Evolutionary conservation across 1,140 invertebrate species (phyloP).

Genomic region (Venturia canescens): DNA sequence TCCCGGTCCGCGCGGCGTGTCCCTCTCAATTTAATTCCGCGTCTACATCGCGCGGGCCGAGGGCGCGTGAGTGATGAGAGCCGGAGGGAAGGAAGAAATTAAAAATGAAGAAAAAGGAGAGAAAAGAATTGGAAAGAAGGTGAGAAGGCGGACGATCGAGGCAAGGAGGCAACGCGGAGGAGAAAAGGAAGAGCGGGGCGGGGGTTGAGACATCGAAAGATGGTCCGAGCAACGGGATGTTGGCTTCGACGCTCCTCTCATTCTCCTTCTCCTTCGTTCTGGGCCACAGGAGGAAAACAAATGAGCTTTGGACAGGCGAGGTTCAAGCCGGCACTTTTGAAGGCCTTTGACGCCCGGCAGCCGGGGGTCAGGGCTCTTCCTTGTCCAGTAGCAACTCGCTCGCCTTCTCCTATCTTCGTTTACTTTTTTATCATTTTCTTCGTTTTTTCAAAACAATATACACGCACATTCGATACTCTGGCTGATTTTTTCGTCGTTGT

Average conservation of each 20-base stretch:
- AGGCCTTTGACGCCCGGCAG: slow-evolving; percentile 64
- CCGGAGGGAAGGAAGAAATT: slow-evolving; percentile 26
- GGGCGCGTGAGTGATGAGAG: slow-evolving; percentile 12
- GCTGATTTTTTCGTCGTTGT: not conserved
- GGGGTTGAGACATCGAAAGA: slow-evolving; percentile 66
- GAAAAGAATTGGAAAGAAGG: slow-evolving; percentile 13
- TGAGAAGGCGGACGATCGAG: slow-evolving; percentile 19
- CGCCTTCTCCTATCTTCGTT: slow-evolving; percentile 57
- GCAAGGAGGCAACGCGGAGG: not conserved
- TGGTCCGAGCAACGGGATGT: slow-evolving; percentile 36
- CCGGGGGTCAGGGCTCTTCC: slow-evolving; percentile 61
- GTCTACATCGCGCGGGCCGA: slow-evolving; percentile 4
- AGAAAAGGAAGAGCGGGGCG: slow-evolving; percentile 46
- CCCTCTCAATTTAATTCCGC: slow-evolving; percentile 29
- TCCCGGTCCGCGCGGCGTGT: not conserved
- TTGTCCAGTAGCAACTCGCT: slow-evolving; percentile 66
- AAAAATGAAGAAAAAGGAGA: slow-evolving; percentile 37
- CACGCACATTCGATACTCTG: no score
- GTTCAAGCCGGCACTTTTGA: slow-evolving; percentile 69
- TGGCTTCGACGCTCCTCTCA: slow-evolving; percentile 52
- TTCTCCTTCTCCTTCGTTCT: slow-evolving; percentile 18
- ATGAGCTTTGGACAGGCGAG: slow-evolving; percentile 67
- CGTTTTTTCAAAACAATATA: slow-evolving; percentile 21
- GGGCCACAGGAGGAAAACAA: slow-evolving; percentile 64
- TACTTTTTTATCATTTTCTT: slow-evolving; percentile 40